These are phyloP conservation scores for Fregetta grallaria DNA, from an alignment of 2,113 vertebrate species.

Conservation along the genomic window DNA sequence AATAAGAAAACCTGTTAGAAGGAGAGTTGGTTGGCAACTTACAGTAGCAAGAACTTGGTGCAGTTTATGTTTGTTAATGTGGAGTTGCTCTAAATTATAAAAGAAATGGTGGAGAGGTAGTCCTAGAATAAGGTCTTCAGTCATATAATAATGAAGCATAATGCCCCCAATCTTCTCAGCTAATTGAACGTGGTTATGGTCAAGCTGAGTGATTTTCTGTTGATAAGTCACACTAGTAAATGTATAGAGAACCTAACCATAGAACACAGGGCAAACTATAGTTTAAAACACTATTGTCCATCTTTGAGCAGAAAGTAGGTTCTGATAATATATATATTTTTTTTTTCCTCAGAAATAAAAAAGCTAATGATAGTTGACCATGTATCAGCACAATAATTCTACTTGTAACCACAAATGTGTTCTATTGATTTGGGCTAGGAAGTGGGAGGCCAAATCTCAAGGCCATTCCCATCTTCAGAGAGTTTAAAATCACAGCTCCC, in stretches of 20 bases:
- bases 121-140: not conserved
- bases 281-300: not conserved
- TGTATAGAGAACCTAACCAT: not conserved
- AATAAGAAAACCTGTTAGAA: not conserved
- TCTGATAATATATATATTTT: not conserved
- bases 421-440: not conserved
- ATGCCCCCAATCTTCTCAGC: fast-evolving
- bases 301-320: not conserved
- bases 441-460: not conserved
- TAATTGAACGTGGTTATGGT: not conserved
- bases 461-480: not conserved
- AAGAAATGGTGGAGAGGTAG: not conserved
- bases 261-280: not conserved
- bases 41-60: not conserved
- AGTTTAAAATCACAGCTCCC: not conserved
- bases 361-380: not conserved
- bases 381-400: not conserved
- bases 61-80: not conserved
- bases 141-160: not conserved
- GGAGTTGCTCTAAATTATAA: not conserved
- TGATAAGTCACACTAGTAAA: not conserved
- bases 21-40: not conserved
- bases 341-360: not conserved
- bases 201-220: not conserved
- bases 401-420: not conserved